Evolutionary conservation across 2,113 vertebrate genomes (phyloP), one percentile per base, ranked within the genome.

Genomic region (Ploceus nigricollis): DNA sequence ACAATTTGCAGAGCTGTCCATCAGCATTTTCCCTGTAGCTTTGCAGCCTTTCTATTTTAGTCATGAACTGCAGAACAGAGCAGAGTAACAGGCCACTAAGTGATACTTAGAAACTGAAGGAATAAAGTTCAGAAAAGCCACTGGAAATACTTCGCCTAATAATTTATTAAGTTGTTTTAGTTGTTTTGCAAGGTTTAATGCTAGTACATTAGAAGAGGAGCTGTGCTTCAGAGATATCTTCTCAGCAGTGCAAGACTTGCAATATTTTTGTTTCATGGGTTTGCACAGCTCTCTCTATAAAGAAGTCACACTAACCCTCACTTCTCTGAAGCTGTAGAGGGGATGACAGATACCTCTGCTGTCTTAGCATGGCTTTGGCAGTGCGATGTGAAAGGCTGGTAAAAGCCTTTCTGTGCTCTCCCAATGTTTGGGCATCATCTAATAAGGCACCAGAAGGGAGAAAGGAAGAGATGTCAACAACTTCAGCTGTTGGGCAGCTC

Each of bases 1-100:
- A 89, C 91, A 89, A 96, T 97, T 96, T 96, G 63, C 95, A 96
- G n/a, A 96, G 33, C 96, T 95, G 93, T 97, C 97, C n/a, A 58
- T 96, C 96, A 96, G 33, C 76, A 66, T 89, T 82, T 88, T 96
- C 89, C 96, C 88, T 0, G 6, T 66, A 90, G 95, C 87, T 96
- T 92, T 93, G 28, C 71, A 90, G 63, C 60, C 70, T 82, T 96
- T 95, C 96, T 97, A 94, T 97, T 97, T 97, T 94, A 85, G 89
- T 96, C 35, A 18, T 60, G 64, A 57, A 24, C 65, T 86, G 28
- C 25, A 50, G 57, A 89, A 60, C 20, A 37, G 53, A 68, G 33
- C 19, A 54, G 30, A 68, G 54, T 75, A 94, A 89, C 40, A 77
- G 70, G 44, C 84, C 70, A 92, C 71, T 94, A 82, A 96, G 76